phyloP scores from a whole-genome alignment of 2,888 invertebrate species.

The Ganaspis brasiliensis region DNA sequence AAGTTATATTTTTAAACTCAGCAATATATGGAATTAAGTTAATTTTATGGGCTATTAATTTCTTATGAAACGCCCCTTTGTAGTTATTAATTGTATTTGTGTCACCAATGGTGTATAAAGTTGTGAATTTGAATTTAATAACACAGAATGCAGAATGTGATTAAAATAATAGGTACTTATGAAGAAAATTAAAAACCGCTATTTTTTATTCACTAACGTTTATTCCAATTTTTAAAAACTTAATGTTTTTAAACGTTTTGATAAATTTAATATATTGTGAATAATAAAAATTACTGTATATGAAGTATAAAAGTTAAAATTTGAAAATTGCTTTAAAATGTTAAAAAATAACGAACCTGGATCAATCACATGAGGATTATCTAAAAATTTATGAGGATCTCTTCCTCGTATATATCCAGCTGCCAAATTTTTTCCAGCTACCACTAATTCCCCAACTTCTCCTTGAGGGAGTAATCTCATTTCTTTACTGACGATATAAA shows the following conservation, averaged over 20 bases:
- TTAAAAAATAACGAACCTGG: slow-evolving; percentile 79
- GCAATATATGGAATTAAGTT: background rate
- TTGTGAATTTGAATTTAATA: slow-evolving; percentile 9
- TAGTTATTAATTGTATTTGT: background rate
- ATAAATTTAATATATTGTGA: no score
- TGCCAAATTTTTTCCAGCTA: slow-evolving; percentile 90
- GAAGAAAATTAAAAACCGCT: no score
- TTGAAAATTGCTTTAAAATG: no score
- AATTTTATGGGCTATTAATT: slow-evolving; percentile 5
- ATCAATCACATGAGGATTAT: slow-evolving; percentile 87
- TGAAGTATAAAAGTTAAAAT: no score
- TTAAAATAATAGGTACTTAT: background rate
- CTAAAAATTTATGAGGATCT: slow-evolving; percentile 88
- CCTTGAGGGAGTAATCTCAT: slow-evolving; percentile 87
- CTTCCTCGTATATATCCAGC: slow-evolving; percentile 90
- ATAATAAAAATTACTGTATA: no score
- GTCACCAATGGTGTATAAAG: background rate
- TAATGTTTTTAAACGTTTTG: background rate
- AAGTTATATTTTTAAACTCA: background rate
- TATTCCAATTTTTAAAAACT: background rate
- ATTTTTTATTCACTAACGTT: background rate
- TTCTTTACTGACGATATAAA: slow-evolving; percentile 90
- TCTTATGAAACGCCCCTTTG: background rate
- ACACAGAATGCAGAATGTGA: slow-evolving; percentile 5
- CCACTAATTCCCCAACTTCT: slow-evolving; percentile 91